Percentiles rank a stretch among this genome's conserved stretches.
These are phyloP conservation scores for Bradypodion pumilum DNA, from an alignment of 2,797 vertebrate genomes.

Conservation along the genomic window DNA sequence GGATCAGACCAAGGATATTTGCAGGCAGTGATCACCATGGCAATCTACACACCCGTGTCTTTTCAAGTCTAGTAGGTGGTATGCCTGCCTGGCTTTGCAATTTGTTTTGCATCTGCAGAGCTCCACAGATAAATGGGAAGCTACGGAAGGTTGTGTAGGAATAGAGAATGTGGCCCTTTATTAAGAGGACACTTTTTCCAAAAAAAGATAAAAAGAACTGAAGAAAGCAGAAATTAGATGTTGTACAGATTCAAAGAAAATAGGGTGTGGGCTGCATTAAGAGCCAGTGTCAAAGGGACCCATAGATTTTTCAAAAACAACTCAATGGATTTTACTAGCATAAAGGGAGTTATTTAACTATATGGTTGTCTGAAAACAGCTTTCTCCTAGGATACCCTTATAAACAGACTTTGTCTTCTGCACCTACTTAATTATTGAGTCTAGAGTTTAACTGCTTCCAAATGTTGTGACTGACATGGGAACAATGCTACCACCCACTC, in stretches of 20 bases:
- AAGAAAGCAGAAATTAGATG: not conserved
- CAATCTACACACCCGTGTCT: not conserved
- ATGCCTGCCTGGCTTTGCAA: not conserved
- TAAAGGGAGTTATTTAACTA: too few species aligned
- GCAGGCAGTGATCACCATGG: not conserved
- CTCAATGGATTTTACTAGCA: too few species aligned
- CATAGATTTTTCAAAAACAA: too few species aligned
- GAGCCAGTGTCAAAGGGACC: too few species aligned
- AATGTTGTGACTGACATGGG: not conserved
- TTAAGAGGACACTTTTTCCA: not conserved
- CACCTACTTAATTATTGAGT: not conserved
- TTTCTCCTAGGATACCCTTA: not conserved
- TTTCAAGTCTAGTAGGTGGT: not conserved
- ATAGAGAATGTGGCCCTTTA: not conserved
- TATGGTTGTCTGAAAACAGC: not conserved
- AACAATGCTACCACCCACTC: not conserved
- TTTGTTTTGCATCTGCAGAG: not conserved
- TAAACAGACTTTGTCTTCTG: not conserved
- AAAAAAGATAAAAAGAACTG: not conserved
- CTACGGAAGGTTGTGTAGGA: not conserved
- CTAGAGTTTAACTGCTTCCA: not conserved
- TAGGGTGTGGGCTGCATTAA: not conserved
- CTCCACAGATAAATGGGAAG: not conserved
- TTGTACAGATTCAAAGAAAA: not conserved
- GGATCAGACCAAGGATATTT: slow-evolving; percentile 9